Conservation (phyloP, 1,140 invertebrate species). For the Leptinotarsa texana region DNA sequence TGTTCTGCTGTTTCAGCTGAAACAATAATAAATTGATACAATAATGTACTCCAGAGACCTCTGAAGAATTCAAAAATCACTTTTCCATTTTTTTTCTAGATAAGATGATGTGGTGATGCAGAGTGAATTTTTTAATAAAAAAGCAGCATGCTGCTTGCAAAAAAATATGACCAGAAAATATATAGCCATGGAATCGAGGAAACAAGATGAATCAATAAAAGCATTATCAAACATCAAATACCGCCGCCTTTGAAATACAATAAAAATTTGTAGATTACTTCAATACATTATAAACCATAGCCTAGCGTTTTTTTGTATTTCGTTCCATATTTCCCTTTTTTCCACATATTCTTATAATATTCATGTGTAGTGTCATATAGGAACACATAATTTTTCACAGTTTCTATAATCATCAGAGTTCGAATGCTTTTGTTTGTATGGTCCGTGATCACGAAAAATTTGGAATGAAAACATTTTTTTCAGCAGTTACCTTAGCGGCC, state of each 20-base stretch:
- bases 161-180: slow-evolving; percentile 25
- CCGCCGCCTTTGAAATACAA: background rate
- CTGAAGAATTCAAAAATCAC: background rate
- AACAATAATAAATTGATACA: background rate
- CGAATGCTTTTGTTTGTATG: too few species aligned
- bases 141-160: slow-evolving; percentile 41
- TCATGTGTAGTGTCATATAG: too few species aligned
- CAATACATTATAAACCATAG: background rate
- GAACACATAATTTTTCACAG: too few species aligned
- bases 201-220: slow-evolving; percentile 24
- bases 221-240: slow-evolving; percentile 25
- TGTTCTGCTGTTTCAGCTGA: background rate
- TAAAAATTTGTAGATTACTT: slow-evolving; percentile 33
- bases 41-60: background rate
- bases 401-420: too few species aligned
- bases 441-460: too few species aligned
- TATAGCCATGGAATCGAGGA: background rate
- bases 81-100: background rate
- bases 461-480: too few species aligned
- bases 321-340: background rate
- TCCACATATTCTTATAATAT: too few species aligned
- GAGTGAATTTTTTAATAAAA: background rate
- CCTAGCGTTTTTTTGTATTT: background rate
- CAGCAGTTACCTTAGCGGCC: too few species aligned
- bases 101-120: too few species aligned